Percentiles rank a stretch among this genome's conserved stretches.
phyloP scores from a whole-genome alignment of 1,140 invertebrate species.

The Marisa cornuarietis region DNA sequence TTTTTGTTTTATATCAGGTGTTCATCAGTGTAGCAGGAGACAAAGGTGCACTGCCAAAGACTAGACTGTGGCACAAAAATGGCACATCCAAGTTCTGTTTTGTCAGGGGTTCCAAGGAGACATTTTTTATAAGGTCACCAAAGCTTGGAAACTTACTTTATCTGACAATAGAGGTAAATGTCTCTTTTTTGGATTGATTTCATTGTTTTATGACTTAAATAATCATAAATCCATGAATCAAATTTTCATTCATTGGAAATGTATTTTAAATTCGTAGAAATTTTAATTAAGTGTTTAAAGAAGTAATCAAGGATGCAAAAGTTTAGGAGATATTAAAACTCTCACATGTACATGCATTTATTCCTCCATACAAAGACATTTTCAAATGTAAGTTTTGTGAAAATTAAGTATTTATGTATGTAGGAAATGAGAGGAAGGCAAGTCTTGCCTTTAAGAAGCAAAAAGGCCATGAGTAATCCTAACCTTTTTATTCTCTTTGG shows the following conservation, averaged over 20 bases:
- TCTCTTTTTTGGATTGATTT: neutral
- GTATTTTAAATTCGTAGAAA: too few species aligned
- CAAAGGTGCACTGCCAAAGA: conserved; percentile 42
- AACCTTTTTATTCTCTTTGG: neutral
- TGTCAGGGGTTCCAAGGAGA: conserved; percentile 49
- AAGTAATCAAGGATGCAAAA: neutral
- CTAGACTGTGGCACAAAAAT: conserved; percentile 41
- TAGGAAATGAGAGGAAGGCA: neutral
- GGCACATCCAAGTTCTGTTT: conserved; percentile 48
- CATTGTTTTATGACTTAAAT: too few species aligned
- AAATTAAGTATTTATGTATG: neutral
- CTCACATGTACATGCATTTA: too few species aligned
- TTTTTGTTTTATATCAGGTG: conserved; percentile 42
- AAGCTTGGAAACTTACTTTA: conserved; percentile 49
- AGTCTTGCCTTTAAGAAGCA: neutral
- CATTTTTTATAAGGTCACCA: conserved; percentile 52
- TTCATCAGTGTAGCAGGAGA: conserved; percentile 51
- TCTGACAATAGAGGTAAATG: conserved; percentile 47
- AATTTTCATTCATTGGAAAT: too few species aligned
- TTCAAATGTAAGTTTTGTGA: neutral
- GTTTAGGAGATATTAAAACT: too few species aligned
- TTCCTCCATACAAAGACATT: neutral
- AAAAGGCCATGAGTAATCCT: neutral
- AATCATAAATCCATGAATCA: too few species aligned
- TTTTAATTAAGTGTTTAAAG: too few species aligned